Percentiles rank a stretch among this genome's conserved stretches.
phyloP scores from a whole-genome alignment of 2,113 vertebrate species.

The Nematolebias whitei region DNA sequence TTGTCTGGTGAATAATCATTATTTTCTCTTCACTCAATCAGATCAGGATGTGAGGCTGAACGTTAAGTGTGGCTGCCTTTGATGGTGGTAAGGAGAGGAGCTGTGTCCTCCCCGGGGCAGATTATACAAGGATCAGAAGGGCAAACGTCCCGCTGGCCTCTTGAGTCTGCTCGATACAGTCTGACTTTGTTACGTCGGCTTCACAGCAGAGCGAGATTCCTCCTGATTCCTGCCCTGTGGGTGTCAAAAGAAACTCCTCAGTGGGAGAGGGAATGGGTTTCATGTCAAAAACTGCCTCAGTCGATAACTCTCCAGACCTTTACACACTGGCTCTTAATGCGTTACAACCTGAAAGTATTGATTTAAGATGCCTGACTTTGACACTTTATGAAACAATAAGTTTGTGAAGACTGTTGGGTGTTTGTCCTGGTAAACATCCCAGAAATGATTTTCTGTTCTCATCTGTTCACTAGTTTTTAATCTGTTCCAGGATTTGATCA shows the following conservation, averaged over 20 bases:
- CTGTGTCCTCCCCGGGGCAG: conserved; percentile 50
- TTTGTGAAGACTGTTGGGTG: not conserved
- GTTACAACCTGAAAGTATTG: no score
- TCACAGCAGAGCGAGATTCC: conserved; percentile 51
- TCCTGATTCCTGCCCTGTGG: conserved; percentile 42
- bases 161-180: conserved; percentile 63
- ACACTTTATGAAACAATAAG: not conserved
- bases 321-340: not conserved
- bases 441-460: no score
- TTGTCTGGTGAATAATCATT: conserved; percentile 45
- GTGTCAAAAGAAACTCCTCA: conserved; percentile 33
- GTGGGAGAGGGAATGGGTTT: conserved; percentile 12
- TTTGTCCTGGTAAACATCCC: not conserved
- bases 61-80: conserved; percentile 38
- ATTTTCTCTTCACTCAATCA: conserved; percentile 54
- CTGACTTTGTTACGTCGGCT: conserved; percentile 64
- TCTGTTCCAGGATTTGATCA: no score
- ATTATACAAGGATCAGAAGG: conserved; percentile 64
- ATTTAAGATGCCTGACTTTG: not conserved
- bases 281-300: conserved; percentile 14
- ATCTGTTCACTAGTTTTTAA: no score
- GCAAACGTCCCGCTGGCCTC: conserved; percentile 66
- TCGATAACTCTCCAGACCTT: conserved; percentile 2
- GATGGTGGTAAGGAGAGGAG: conserved; percentile 56
- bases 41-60: conserved; percentile 55